Base-by-base conservation (phyloP, 1,140 invertebrate species). In the Drosophila sproati region DNA sequence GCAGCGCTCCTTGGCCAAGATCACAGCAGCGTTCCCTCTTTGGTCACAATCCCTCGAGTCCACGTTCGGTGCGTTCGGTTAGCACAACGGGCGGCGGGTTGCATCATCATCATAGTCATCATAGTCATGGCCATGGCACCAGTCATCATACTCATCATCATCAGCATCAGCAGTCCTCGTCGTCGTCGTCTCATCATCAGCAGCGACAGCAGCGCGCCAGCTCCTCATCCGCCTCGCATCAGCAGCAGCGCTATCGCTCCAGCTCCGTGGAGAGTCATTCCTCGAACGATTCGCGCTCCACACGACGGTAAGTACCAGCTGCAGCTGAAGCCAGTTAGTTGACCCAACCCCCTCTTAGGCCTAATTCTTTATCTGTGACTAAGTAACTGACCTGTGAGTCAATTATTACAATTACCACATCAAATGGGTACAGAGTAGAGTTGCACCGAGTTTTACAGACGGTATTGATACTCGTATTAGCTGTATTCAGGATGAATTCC, bases 251-350 rank as follows among this genome's bases (percentile, higher is more conserved):
- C 32, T 94, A 93, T 69, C 89, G 93, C 55, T 94, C 94, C 34
- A 94, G 93, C 48, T 97, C 97, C 1, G 95, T 97, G 1, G 97
- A 98, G 91, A 97, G 97, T 85, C 96, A 97, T 92, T 97, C 96
- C 91, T 97, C 96, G 20, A 96, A 95, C 55, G 96, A 96, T 87
- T 96, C 96, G 7, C 92, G 95, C 56, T 95, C 95, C 0, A 96
- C 95, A 88, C 94, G 95, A 83, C 95, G 95, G 91, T 95, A 77
- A 83, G 91, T 78, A 4, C 5, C 5, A 12, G 7, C 20, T n/a
- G 7, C 20, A 20, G 20, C 20, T 20, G 20, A 20, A 20, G 20
- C 20, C 20, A 20, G 20, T 20, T 20, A 20, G 20, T 20, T 20
- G 20, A 20, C 20, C 20, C 20, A 20, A 20, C 20, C 20, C 20